Evolutionary conservation across 2,797 vertebrate species (phyloP).

Genomic region (Muraenolepis orangiensis): DNA sequence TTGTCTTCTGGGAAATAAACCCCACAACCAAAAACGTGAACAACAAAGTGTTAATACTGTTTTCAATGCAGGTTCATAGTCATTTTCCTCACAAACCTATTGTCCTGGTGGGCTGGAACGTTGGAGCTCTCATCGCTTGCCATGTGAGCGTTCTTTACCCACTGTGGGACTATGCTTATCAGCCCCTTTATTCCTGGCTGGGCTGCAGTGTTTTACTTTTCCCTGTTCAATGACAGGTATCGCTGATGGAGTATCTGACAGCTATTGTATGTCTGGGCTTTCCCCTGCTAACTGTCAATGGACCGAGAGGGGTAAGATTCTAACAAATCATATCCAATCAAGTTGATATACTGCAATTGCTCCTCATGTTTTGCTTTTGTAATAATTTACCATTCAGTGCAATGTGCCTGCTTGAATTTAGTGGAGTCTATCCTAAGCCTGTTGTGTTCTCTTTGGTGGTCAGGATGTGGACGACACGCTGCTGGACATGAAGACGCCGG

Average conservation of each 20-base stretch:
- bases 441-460: slow-evolving; percentile 5
- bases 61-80: slow-evolving; percentile 82
- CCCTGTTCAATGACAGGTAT: slow-evolving; percentile 77
- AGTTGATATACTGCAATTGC: not conserved
- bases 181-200: not conserved
- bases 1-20: not conserved
- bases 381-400: not conserved
- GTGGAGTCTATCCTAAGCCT: not conserved
- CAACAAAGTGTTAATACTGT: not conserved
- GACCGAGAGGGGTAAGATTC: slow-evolving; percentile 88
- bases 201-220: not conserved
- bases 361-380: not conserved
- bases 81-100: slow-evolving; percentile 96
- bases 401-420: too few relatives aligned
- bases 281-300: slow-evolving; percentile 87
- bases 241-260: slow-evolving; percentile 92
- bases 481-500: slow-evolving; percentile 96
- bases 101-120: slow-evolving; percentile 94
- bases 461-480: slow-evolving; percentile 96
- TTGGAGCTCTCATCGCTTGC: slow-evolving; percentile 95
- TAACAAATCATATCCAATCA: not conserved
- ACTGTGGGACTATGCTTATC: not conserved
- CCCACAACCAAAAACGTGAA: not conserved
- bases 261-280: slow-evolving; percentile 96
- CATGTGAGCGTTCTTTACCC: slow-evolving; percentile 76